Percentiles rank a stretch among this genome's conserved stretches.
Evolutionary conservation across 2,888 invertebrate species (phyloP).

Genomic region (Drosophila tanythrix): DNA sequence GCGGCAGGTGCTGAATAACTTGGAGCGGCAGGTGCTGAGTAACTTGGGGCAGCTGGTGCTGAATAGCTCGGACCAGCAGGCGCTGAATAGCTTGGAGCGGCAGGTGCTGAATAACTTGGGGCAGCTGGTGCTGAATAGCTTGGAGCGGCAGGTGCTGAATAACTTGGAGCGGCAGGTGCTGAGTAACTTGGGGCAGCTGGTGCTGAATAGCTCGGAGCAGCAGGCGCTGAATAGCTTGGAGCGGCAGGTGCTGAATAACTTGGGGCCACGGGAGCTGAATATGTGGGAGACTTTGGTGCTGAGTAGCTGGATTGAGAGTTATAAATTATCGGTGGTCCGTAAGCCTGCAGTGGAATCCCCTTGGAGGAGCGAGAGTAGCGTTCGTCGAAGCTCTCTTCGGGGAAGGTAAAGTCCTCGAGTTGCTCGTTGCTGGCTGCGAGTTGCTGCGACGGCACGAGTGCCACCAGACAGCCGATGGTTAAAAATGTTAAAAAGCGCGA

Average conservation of each 20-base stretch:
- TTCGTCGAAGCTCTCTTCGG: constrained; percentile 38
- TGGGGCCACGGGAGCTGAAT: constrained; percentile 24
- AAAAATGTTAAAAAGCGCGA: constrained; percentile 32
- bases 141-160: constrained; percentile 24
- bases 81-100: constrained; percentile 27
- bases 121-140: constrained; percentile 16
- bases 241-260: constrained; percentile 31
- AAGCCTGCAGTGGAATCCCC: constrained; percentile 56
- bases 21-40: constrained; percentile 11
- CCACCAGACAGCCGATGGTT: constrained; percentile 40
- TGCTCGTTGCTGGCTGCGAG: constrained; percentile 27
- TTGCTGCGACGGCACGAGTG: constrained; percentile 14
- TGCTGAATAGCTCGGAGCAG: constrained; percentile 10
- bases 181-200: constrained; percentile 3
- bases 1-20: constrained; percentile 27
- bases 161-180: neutral
- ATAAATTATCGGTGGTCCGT: constrained; percentile 58
- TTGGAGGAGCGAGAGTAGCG: constrained; percentile 42
- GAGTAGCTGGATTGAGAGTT: constrained; percentile 57
- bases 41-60: neutral
- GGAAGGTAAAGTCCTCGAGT: constrained; percentile 48
- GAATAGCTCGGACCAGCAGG: constrained; percentile 13
- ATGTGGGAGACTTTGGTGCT: constrained; percentile 18
- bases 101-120: constrained; percentile 28
- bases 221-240: constrained; percentile 22